Evolutionary conservation across 2,888 invertebrate species (phyloP), one percentile per base, ranked within the genome.

Genomic region (Idaea aversata): DNA sequence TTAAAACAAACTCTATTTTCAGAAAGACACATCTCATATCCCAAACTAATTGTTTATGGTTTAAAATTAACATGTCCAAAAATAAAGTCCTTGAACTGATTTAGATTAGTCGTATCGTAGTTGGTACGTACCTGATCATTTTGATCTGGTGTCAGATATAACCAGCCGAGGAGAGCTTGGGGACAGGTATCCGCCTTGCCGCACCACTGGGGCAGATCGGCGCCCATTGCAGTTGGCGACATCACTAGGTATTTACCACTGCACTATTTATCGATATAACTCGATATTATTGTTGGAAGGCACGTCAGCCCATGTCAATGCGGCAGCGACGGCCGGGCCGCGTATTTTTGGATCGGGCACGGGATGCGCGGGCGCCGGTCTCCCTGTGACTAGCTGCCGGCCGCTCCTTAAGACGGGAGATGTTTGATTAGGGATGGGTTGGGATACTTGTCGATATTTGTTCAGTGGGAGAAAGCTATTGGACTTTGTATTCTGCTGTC

Each of bases 391-490:
- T 90, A 86, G 83, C 81, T 72, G 79, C 67, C 67, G 77, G 76
- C 74, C 75, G 90, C 89, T 89, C 91, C 91, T 89, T 86, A 91
- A 90, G 90, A 61, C 63, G 90, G 87, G 89, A 88, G 88, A 86
- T 84, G 81, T 75, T 67, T 82, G 81, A 76, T 69, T 84, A 89
- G 87, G 82, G 86, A 81, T 74, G 85, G 64, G 68, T 63, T 61
- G 58, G 47, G 16, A 63, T 59, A 61, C 47, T 38, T 77, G 64
- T 79, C 78, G 78, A 78, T 70, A 70, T 47, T 6, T 10, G 10
- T 47, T 7, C 10, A 13, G 7, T 7, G 7, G 7, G 47, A 47
- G 10, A 47, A 47, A 47, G 6, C 4, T 36, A 36, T 0, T 10
- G 47, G 2, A 47, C 10, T 47, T 47, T 13, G 10, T 5, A 10